Evolutionary conservation across 2,797 vertebrate species (phyloP).

Genomic region (Hydrophis major): DNA sequence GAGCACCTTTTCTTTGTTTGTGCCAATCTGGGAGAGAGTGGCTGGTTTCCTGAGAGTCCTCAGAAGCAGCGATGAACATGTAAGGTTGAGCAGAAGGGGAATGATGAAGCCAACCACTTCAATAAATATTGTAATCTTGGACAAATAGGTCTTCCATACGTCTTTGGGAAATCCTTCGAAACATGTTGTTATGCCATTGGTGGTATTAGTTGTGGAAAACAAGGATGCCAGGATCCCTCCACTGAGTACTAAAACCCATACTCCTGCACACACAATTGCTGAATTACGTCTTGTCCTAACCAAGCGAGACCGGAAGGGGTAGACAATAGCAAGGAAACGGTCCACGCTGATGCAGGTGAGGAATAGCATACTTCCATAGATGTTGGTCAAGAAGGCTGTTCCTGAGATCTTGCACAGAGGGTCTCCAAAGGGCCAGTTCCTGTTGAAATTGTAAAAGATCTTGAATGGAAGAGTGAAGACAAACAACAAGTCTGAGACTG

Average conservation of each 20-base stretch:
- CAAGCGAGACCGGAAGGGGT: slow-evolving; percentile 90
- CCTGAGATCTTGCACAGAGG: slow-evolving; percentile 93
- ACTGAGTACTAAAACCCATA: slow-evolving; percentile 93
- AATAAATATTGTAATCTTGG: slow-evolving; percentile 98
- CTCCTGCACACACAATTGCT: slow-evolving; percentile 85
- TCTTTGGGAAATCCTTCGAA: slow-evolving; percentile 96
- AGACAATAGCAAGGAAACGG: slow-evolving; percentile 94
- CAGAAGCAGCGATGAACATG: slow-evolving; percentile 91
- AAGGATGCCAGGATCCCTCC: slow-evolving; percentile 94
- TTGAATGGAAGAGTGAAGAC: slow-evolving; percentile 96
- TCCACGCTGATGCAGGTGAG: slow-evolving; percentile 97
- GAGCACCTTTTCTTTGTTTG: slow-evolving; percentile 91
- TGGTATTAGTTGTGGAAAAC: slow-evolving; percentile 93
- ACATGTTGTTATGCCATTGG: slow-evolving; percentile 86
- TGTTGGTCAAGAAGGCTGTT: slow-evolving; percentile 95
- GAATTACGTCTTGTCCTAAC: slow-evolving; percentile 89
- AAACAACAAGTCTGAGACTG: slow-evolving; percentile 91
- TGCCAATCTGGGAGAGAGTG: slow-evolving; percentile 86
- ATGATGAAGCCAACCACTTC: slow-evolving; percentile 96
- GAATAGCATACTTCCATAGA: slow-evolving; percentile 97
- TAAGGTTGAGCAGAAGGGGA: slow-evolving; percentile 88
- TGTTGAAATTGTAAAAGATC: slow-evolving; percentile 96
- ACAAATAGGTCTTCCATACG: slow-evolving; percentile 95
- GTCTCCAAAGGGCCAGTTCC: slow-evolving; percentile 95
- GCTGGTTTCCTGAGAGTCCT: slow-evolving; percentile 88